Evolutionary conservation across 2,888 invertebrate genomes (phyloP).

Genomic region (Cybosia mesomella): DNA sequence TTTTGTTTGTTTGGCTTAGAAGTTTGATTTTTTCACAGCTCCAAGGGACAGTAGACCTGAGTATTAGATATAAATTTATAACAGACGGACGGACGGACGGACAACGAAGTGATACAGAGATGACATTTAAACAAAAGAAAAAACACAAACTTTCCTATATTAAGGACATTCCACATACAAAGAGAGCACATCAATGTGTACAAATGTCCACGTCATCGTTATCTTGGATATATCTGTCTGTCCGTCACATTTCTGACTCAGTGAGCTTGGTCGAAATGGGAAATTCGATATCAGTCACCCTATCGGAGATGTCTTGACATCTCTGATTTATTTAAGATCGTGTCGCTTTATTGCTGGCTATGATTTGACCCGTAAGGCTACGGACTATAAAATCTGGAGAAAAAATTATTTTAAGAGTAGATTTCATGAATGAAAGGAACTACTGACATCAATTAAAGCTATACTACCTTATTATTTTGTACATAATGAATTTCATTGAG

Average conservation of each 20-base stretch:
- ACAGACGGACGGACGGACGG: too few relatives aligned
- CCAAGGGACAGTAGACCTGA: too few relatives aligned
- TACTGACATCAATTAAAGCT: background rate
- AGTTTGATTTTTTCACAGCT: too few relatives aligned
- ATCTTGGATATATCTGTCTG: conserved; percentile 28
- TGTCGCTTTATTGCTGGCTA: conserved; percentile 13
- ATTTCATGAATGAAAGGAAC: too few relatives aligned
- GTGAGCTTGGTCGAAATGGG: conserved; percentile 51
- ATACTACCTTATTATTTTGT: too few relatives aligned
- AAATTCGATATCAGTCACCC: conserved; percentile 32
- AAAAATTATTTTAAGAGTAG: background rate
- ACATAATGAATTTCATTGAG: too few relatives aligned
- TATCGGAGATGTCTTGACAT: conserved; percentile 39
- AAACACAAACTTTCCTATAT: background rate
- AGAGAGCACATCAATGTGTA: background rate
- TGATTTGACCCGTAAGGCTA: background rate
- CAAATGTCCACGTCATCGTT: conserved; percentile 18
- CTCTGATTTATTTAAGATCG: conserved; percentile 26
- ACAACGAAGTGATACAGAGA: too few relatives aligned
- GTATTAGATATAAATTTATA: too few relatives aligned
- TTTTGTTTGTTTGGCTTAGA: too few relatives aligned
- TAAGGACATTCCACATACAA: background rate
- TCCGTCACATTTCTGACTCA: conserved; percentile 48
- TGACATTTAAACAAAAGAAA: background rate
- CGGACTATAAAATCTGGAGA: background rate